Base-by-base conservation (phyloP, 64 coral and sea anemone species). In the Actinia equina region DNA sequence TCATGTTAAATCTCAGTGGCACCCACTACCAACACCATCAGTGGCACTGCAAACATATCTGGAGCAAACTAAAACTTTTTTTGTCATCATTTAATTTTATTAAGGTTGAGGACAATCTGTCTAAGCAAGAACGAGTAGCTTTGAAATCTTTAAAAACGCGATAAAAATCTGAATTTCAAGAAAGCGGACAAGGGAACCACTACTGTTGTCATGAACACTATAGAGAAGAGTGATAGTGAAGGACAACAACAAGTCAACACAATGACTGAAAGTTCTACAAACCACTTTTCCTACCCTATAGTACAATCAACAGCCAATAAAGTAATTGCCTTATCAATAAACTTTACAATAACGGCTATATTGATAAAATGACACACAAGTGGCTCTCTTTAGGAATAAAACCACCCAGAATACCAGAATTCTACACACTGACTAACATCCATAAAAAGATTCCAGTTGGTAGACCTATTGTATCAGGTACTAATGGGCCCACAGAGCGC, bases 341-440 rank as follows among this genome's bases (percentile, higher is more conserved):
- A 54, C 52, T 54, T 54, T 54, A 8, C 12, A 6, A 54, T 6
- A 71, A 71, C 6, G 67, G 67, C 67, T 71, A 71, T 19, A 71
- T 71, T 20, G 67, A 71, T 30, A 71, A 71, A 71, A 71, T 71
- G 67, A 71, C 67, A 30, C 67, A 71, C 67, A 71, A 71, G 19
- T 19, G 67, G 67, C 67, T 71, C 17, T 71, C 67, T 16, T 30
- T 71, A 19, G 67, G 67, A 71, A 71, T 10, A 16, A 71, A 71
- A 7, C 67, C 19, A 15, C 67, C 67, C 16, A 11, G 18, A 11
- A 71, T 71, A 71, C 67, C 18, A 71, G 67, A 71, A 71, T 30
- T 54, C 12, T 54, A 54, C 52, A 54, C 67, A 19, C 19, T 71
- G 6, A n/a, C 18, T 30, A 71, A 20, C 9, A n/a, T 7, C 6